Base-by-base conservation (phyloP, 2,113 vertebrate species). In the Chinchilla lanigera region DNA sequence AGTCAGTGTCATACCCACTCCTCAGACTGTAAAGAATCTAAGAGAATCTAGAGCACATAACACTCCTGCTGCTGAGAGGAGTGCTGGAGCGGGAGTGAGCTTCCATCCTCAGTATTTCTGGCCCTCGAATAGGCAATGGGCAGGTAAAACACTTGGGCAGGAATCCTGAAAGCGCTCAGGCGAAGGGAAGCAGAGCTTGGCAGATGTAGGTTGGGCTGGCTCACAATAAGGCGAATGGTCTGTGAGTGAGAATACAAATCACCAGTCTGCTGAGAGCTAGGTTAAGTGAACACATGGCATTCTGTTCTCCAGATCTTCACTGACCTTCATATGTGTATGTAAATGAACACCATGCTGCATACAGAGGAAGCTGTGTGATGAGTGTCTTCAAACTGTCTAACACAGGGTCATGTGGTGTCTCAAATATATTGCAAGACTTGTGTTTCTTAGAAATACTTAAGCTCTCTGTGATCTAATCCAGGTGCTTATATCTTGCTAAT, bases 41-140 rank as follows among this genome's bases (percentile, higher is more conserved):
- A 4, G 81, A 35, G 35, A 35, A 71, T 44, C 3, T 38, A 47
- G 14, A 67, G 12, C 10, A 16, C 6, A 24, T 1, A 26, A 33
- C 8, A 8, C 26, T 2, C 33, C 44, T 8, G 24, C 3, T 38
- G 28, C 44, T 60, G 14, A 20, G 26, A 80, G 11, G n/a, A 1
- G 44, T 20, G 3, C 19, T 75, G 6, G 26, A 10, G 24, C 3
- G 3, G 3, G 7, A 3, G 0, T 47, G 0, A 5, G 28, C 12
- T 58, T 69, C 47, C 16, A 24, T 24, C 16, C 8, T 41, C 12
- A 33, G 35, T 16, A 75, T 24, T 30, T 71, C 35, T 52, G 10
- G 22, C 4, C 12, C 28, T 4, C 0, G 0, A 26, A 54, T 54
- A 13, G 52, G 9, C 58, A 4, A 3, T 0, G 11, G 28, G 11